Conservation (phyloP, 2,113 vertebrate genomes). For the Corapipo altera region DNA sequence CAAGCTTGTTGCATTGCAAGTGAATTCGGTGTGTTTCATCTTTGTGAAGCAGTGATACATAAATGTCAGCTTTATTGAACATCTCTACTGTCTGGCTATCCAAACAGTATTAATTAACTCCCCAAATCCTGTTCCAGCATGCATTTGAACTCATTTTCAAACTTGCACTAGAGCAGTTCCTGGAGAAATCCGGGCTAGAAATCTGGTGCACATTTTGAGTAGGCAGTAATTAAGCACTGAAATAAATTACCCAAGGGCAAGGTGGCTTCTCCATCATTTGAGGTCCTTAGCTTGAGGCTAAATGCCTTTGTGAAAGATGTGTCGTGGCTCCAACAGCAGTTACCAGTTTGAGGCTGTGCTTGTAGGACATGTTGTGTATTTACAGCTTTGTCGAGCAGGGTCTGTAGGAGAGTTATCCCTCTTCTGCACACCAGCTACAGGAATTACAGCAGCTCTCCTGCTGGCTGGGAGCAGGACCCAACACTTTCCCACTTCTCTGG, state of each 20-base stretch:
- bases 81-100: constrained; percentile 21
- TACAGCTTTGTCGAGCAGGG: background rate
- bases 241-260: constrained; percentile 29
- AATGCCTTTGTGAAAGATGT: background rate
- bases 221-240: constrained; percentile 42
- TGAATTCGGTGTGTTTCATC: constrained; percentile 4
- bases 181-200: constrained; percentile 5
- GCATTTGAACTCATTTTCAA: constrained; percentile 22
- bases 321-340: background rate
- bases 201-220: background rate
- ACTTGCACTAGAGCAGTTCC: background rate
- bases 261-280: constrained; percentile 39
- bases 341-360: background rate
- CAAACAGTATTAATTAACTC: constrained; percentile 56
- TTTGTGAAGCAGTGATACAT: constrained; percentile 30
- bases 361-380: background rate
- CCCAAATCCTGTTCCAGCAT: constrained; percentile 29
- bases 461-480: background rate
- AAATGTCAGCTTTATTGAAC: constrained; percentile 52
- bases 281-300: background rate
- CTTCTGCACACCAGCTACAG: background rate
- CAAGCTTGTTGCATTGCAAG: constrained; percentile 11
- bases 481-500: background rate
- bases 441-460: background rate
- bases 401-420: background rate